Percentiles rank a stretch among this genome's conserved stretches.
Evolutionary conservation across 1,140 invertebrate genomes (phyloP).

Genomic region (Streblospio benedicti): DNA sequence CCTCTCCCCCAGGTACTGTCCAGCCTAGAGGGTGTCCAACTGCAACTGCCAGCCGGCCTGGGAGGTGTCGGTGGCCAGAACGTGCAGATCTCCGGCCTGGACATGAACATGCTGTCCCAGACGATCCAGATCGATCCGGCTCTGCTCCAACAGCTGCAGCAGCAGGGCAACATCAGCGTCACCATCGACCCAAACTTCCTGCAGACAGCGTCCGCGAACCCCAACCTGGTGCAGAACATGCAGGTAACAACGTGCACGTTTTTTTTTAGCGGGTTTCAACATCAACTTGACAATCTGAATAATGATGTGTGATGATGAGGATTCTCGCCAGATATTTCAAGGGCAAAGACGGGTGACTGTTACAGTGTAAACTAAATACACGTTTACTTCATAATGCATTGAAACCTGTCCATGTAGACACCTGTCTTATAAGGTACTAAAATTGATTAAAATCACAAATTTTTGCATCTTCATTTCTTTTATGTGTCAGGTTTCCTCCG

Average conservation of each 20-base stretch:
- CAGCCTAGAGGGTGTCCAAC: constrained; percentile 37
- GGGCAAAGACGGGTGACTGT: too few relatives aligned
- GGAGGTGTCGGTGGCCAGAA: constrained; percentile 36
- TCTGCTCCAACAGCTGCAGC: constrained; percentile 48
- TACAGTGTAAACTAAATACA: too few relatives aligned
- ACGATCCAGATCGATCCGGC: constrained; percentile 48
- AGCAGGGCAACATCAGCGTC: constrained; percentile 46
- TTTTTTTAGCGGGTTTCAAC: too few relatives aligned
- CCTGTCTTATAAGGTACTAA: too few relatives aligned
- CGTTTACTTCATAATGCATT: too few relatives aligned
- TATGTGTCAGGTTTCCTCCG: too few relatives aligned
- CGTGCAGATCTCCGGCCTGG: constrained; percentile 46
- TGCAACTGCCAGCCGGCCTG: constrained; percentile 38
- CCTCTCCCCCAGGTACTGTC: constrained; percentile 17
- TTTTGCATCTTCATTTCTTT: too few relatives aligned
- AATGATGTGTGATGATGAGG: too few relatives aligned
- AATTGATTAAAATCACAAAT: too few relatives aligned
- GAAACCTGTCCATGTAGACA: too few relatives aligned
- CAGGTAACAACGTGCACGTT: background rate
- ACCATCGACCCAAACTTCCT: constrained; percentile 38
- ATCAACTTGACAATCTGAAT: too few relatives aligned
- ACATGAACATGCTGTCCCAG: constrained; percentile 40
- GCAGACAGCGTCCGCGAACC: constrained; percentile 19
- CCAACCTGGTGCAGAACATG: constrained; percentile 26
- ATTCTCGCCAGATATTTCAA: constrained; percentile 13